Conservation (phyloP, 2,888 invertebrate genomes). For the Polydrusus cervinus region DNA sequence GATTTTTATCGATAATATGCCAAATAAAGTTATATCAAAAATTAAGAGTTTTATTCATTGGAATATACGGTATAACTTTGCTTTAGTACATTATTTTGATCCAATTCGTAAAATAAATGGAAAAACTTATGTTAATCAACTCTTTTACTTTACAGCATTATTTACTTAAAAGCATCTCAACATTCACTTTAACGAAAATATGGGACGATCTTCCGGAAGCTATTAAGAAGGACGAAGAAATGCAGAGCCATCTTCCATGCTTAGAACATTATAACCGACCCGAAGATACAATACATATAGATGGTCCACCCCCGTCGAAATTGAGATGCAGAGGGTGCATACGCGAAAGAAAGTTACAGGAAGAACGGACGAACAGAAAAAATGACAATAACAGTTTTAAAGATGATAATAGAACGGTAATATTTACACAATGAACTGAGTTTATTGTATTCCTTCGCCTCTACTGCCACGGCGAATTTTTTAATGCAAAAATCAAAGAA, state of each 20-base stretch:
- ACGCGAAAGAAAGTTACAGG: not conserved
- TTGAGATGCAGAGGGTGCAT: constrained; percentile 41
- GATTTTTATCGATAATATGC: no score
- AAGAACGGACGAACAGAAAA: not conserved
- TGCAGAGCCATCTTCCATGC: constrained; percentile 54
- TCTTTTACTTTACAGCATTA: not conserved
- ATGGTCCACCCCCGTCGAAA: constrained; percentile 57
- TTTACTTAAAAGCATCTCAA: constrained; percentile 19
- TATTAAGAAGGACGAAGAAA: constrained; percentile 50
- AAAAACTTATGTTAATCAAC: no score
- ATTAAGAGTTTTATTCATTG: no score
- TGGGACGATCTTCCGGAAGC: constrained; percentile 50
- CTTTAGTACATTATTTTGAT: no score
- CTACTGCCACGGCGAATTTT: no score
- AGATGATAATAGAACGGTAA: no score
- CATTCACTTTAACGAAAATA: constrained; percentile 43
- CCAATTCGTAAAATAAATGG: no score
- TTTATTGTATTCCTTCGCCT: no score
- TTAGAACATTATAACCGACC: constrained; percentile 56
- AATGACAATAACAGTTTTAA: not conserved
- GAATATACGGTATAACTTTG: no score
- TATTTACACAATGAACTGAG: no score
- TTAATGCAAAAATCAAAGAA: no score
- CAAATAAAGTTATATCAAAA: no score
- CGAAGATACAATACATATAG: constrained; percentile 53